phyloP scores from a whole-genome alignment of 2,797 vertebrate species.

The Anniella stebbinsi region DNA sequence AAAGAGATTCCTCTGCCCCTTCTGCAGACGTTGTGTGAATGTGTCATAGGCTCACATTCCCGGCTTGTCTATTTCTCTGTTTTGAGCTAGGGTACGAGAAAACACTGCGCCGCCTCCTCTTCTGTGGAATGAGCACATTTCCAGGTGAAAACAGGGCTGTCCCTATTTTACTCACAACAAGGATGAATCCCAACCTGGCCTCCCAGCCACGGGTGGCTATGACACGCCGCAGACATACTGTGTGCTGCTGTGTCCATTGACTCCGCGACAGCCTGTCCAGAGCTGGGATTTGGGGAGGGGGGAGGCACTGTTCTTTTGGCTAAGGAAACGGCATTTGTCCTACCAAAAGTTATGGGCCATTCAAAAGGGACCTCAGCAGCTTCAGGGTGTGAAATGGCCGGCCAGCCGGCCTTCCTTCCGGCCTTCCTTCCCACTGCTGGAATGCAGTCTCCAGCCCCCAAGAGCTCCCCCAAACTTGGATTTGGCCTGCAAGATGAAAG shows the following conservation, averaged over 20 bases:
- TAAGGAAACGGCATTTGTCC: background rate
- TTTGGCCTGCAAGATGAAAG: too few species aligned
- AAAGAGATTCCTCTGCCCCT: too few species aligned
- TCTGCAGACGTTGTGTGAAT: too few species aligned
- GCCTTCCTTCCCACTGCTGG: too few species aligned
- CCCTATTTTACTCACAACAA: background rate
- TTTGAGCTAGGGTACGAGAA: too few species aligned
- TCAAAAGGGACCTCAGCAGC: background rate
- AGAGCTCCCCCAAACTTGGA: too few species aligned
- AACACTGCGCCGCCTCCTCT: too few species aligned
- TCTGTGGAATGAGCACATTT: background rate
- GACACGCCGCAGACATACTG: background rate
- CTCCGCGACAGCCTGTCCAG: background rate
- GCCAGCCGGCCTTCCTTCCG: too few species aligned
- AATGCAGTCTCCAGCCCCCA: too few species aligned
- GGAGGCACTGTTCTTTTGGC: background rate
- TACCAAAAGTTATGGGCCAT: background rate
- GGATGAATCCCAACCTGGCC: background rate
- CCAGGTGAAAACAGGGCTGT: background rate
- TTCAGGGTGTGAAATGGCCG: background rate
- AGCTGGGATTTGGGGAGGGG: background rate
- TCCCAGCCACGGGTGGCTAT: background rate
- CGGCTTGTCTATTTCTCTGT: too few species aligned
- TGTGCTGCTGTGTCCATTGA: background rate
- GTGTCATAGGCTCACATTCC: too few species aligned